Percentiles rank a stretch among this genome's conserved stretches.
Conservation (phyloP, 2,797 vertebrate species). For the Sitta carolinensis region DNA sequence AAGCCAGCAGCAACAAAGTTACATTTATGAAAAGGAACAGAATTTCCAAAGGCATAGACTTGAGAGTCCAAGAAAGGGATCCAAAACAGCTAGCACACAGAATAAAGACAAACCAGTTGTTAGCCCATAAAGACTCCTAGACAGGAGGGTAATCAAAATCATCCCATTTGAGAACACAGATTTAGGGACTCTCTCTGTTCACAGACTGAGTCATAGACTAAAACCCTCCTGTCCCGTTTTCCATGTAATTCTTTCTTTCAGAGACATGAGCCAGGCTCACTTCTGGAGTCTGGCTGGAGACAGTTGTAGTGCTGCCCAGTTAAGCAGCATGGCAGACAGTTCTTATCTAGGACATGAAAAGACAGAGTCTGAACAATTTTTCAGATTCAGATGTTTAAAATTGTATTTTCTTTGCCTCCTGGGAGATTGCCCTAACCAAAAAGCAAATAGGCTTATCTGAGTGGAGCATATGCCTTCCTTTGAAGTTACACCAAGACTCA, state of each 20-base stretch:
- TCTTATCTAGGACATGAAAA: background rate
- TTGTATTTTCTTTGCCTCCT: background rate
- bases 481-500: background rate
- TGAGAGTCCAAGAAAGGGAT: background rate
- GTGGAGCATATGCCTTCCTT: background rate
- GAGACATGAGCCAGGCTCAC: background rate
- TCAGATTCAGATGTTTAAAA: background rate
- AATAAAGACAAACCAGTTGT: background rate
- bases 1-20: background rate
- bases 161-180: background rate
- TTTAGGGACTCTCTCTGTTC: background rate
- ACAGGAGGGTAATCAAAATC: background rate
- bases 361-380: background rate
- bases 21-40: accelerated
- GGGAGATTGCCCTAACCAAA: background rate
- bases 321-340: background rate
- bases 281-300: background rate
- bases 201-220: background rate
- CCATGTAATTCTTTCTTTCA: background rate
- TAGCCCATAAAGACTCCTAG: background rate
- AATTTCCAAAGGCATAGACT: background rate
- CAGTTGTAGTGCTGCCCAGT: background rate
- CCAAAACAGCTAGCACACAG: background rate
- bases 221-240: background rate
- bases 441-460: background rate